Evolutionary conservation across 2,113 vertebrate genomes (phyloP), one percentile per base, ranked within the genome.

Genomic region (Pygoscelis antarcticus): DNA sequence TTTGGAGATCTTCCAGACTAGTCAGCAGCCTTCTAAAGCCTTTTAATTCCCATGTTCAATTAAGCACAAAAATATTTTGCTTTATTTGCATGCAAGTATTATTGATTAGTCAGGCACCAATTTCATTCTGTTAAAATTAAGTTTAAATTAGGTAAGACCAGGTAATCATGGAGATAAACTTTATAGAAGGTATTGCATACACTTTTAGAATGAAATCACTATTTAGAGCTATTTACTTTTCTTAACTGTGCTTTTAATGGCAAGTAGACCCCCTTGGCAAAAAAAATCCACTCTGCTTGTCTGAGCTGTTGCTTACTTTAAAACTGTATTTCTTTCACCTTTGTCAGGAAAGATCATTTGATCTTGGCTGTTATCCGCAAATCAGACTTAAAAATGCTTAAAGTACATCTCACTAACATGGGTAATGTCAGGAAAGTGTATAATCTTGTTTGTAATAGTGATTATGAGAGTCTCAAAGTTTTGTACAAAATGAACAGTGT

Each of bases 51-150:
- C 32, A 1, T 60, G 49, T 68, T 83, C 74, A 64, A 34, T 89
- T 97, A 90, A 85, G 32, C 66, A n/a, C 29, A 83, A 57, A 79
- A 94, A 81, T 89, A 81, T 81, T 88, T 92, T 88, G 57, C 27
- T 77, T 83, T 85, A 42, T 90, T 92, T 90, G 38, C 14, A 13
- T 70, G 36, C 11, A 79, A 62, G 11, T 40, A 55, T 83, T 95
- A 64, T 70, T 96, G 74, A 60, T 72, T 68, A 83, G n/a, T 57
- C 57, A 69, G 65, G 32, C 11, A 85, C 47, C 7, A 42, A 16
- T 76, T 85, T 58, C 2, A 26, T 85, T 70, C 42, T 47, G 38
- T 51, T 94, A 57, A 78, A 91, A 90, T 77, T 74, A 44, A 58
- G 44, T 57, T 93, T 62, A 46, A 77, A n/a, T 83, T 42, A 75